These are phyloP conservation scores for Heliconius erato DNA, from an alignment of 2,888 invertebrate genomes.

Conservation along the genomic window DNA sequence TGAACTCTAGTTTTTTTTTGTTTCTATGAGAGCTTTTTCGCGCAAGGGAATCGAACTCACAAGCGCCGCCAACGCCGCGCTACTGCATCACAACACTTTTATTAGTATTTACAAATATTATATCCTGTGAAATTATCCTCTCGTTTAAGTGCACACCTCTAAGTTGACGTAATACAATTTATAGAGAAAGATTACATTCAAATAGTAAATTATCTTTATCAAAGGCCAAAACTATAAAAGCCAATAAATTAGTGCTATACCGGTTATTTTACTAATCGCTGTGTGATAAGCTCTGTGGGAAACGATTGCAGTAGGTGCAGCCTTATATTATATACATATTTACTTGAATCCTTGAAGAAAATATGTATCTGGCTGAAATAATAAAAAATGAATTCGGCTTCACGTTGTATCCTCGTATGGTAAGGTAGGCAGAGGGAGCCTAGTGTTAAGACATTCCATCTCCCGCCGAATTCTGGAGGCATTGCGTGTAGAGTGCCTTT, in stretches of 20 bases:
- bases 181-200: slow-evolving; percentile 30
- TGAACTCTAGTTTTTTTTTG: no score
- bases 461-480: no score
- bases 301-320: slow-evolving; percentile 60
- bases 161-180: not conserved
- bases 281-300: slow-evolving; percentile 57
- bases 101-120: not conserved
- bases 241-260: slow-evolving; percentile 52
- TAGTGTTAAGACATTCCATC: not conserved
- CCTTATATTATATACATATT: slow-evolving; percentile 22
- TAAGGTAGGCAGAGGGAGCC: not conserved
- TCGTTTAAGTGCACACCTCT: not conserved
- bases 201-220: slow-evolving; percentile 28
- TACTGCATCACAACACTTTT: not conserved
- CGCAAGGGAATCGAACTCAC: not conserved
- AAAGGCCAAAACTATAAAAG: slow-evolving; percentile 44
- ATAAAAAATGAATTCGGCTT: not conserved
- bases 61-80: not conserved
- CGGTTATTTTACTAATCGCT: slow-evolving; percentile 53
- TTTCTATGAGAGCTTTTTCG: no score
- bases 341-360: not conserved
- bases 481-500: no score
- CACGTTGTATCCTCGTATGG: no score
- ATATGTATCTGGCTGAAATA: no score
- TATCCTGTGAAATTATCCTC: not conserved